Evolutionary conservation across 2,888 invertebrate species (phyloP), one percentile per base, ranked within the genome.

Genomic region (Hedya salicella): DNA sequence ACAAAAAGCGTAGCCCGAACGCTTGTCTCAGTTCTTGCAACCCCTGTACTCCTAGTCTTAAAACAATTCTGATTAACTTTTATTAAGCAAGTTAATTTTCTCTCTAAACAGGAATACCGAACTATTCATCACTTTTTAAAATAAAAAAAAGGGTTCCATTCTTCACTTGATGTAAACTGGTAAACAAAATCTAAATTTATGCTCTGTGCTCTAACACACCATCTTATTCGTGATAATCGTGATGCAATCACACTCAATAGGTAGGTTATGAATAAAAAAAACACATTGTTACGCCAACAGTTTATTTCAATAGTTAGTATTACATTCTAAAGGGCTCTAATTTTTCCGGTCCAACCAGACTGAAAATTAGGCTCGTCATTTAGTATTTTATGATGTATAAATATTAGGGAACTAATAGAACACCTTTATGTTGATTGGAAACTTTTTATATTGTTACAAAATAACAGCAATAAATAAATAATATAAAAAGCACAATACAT

Each of bases 381-480:
- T 49, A 25, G 52, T 48, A 30, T 21, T 19, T 52, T 44, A 50
- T 16, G 25, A 30, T 9, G 42, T 19, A 9, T 61, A 53, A 46
- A 42, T 65, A n/a, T 25, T n/a, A 48, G 40, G 56, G 17, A 75
- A 78, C 76, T 67, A 67, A 75, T 73, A 73, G 75, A 69, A 73
- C 69, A 67, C 68, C 63, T 65, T 57, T 65, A 68, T 68, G 73
- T 69, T 71, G 71, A 74, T 76, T 80, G 75, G 79, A 75, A 77
- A 78, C 77, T 78, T 81, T 75, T 79, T 79, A 83, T 80, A 82
- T 80, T 79, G 80, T 79, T 83, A 82, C 78, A 82, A 85, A 83
- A 81, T 85, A 87, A 84, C 85, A 82, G 85, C 83, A 87, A 87
- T 88, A 87, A 88, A 87, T 87, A 86, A 83, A 87, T 87, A 80